phyloP scores from a whole-genome alignment of 2,113 vertebrate genomes.

The Clarias magur region DNA sequence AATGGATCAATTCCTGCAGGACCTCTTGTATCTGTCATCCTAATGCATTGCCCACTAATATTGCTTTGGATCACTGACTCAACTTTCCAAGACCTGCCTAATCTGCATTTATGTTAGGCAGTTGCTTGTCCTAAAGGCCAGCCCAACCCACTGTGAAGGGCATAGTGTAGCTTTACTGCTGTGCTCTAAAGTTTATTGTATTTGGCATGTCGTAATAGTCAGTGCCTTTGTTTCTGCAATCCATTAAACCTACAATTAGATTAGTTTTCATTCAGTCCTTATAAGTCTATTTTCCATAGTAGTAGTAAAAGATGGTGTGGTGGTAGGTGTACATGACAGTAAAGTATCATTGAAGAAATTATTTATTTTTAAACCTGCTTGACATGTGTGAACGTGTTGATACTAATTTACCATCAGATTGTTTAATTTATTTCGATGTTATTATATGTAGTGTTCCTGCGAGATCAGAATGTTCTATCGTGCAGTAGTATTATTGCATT shows the following conservation, averaged over 20 bases:
- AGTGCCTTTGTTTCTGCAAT: neutral
- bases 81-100: neutral
- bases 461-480: neutral
- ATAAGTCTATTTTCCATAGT: neutral
- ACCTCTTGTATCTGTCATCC: slow-evolving; percentile 14
- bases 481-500: slow-evolving; percentile 15
- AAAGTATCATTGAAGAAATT: neutral
- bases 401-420: neutral
- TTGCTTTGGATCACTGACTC: slow-evolving; percentile 31
- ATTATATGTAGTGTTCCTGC: neutral
- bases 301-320: neutral
- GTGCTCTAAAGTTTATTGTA: neutral
- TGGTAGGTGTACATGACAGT: neutral
- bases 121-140: slow-evolving; percentile 3
- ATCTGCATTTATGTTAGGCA: slow-evolving; percentile 10
- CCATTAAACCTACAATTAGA: neutral
- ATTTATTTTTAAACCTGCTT: neutral
- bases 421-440: neutral
- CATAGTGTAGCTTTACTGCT: neutral
- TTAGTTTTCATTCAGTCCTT: neutral
- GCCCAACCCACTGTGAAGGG: slow-evolving; percentile 16
- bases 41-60: slow-evolving; percentile 23
- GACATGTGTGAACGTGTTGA: neutral
- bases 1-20: slow-evolving; percentile 3
- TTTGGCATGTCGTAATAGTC: neutral